A percentile compares a stretch with the other conserved stretches of the same genome.
Evolutionary conservation across 2,113 vertebrate species (phyloP).

Genomic region (Pelecanus crispus): DNA sequence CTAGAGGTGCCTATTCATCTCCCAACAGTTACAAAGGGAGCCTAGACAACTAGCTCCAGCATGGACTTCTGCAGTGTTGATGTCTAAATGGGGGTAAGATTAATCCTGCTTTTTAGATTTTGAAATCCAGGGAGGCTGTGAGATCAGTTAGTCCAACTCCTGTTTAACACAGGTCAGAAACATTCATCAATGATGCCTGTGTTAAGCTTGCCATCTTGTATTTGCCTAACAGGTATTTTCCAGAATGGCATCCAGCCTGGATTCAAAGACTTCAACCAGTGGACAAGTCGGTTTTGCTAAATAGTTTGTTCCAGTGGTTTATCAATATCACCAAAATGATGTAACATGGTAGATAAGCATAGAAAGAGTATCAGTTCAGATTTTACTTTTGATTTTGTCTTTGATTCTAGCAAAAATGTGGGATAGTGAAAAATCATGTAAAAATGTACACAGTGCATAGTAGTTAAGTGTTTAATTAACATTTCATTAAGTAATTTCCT

Average conservation of each 20-base stretch:
- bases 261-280: not conserved
- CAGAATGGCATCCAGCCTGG: not conserved
- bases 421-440: not conserved
- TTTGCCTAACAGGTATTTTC: not conserved
- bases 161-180: not conserved
- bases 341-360: not conserved
- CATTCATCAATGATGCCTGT: not conserved
- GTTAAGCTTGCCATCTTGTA: not conserved
- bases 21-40: not conserved
- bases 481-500: not conserved
- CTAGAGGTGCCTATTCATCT: not conserved
- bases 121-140: not conserved
- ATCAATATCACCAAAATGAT: not conserved
- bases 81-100: not conserved
- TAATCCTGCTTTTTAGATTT: not conserved
- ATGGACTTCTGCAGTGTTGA: not conserved
- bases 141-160: not conserved
- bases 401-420: not conserved
- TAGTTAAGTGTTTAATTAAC: not conserved
- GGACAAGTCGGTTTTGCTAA: not conserved
- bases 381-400: not conserved
- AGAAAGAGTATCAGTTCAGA: not conserved
- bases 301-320: not conserved
- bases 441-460: not conserved
- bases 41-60: not conserved